Evolutionary conservation across 2,797 vertebrate genomes (phyloP).

Genomic region (Synanceia verrucosa): DNA sequence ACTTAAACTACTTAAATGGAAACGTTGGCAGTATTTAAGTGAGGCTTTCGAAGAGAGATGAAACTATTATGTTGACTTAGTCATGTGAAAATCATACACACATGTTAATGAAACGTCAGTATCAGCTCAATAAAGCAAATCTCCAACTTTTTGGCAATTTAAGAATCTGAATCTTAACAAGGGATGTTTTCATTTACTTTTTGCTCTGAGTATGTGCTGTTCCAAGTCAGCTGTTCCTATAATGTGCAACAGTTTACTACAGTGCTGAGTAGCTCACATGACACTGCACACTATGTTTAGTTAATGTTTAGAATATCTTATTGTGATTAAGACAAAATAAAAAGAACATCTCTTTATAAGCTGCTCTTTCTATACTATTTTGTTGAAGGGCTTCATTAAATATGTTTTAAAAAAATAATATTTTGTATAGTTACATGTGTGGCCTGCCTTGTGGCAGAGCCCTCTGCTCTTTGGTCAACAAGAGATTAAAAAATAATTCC

Average conservation of each 20-base stretch:
- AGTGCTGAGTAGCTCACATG: not conserved
- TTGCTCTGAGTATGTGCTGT: not conserved
- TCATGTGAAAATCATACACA: not conserved
- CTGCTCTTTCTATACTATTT: not conserved
- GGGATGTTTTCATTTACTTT: not conserved
- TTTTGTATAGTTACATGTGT: too few species aligned
- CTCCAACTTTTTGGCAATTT: not conserved
- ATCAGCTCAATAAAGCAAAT: conserved; percentile 5
- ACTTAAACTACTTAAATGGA: not conserved
- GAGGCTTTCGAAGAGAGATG: not conserved
- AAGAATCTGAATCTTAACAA: not conserved
- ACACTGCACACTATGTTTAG: conserved; percentile 5
- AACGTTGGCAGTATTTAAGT: not conserved
- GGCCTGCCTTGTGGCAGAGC: too few species aligned
- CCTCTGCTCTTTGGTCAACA: not conserved
- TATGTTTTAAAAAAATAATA: not conserved
- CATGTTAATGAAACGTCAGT: not conserved
- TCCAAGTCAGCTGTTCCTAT: not conserved
- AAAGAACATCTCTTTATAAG: conserved; percentile 14
- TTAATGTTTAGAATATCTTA: not conserved
- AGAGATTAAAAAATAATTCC: not conserved
- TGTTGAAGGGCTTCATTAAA: not conserved
- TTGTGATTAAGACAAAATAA: conserved; percentile 10
- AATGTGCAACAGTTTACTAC: not conserved
- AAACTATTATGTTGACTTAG: not conserved